Evolutionary conservation across 2,113 vertebrate genomes (phyloP), one percentile per base, ranked within the genome.

Genomic region (Fulica atra): DNA sequence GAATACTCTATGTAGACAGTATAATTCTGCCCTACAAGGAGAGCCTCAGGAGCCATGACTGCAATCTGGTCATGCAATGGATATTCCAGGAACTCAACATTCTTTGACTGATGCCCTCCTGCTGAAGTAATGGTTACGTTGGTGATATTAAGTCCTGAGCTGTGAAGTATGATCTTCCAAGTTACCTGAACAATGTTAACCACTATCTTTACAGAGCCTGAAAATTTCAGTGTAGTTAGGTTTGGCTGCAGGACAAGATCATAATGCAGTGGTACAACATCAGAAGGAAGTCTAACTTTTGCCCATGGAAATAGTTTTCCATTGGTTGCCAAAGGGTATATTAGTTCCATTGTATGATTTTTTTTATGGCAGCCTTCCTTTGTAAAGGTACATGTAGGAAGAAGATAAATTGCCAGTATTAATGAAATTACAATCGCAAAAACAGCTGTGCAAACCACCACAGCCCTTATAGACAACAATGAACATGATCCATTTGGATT

Each of bases 371-470:
- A 99, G 66, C 99, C 99, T 84, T 98, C 99, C 98, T 98, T 99
- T 93, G 99, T 99, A 98, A 99, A 99, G 63, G 98, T 99, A 97
- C 99, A 99, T 88, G 98, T 98, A 70, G 99, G 99, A 92, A 99
- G 95, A 95, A 99, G 97, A 97, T 99, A 99, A 88, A 99, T 97
- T 24, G 98, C 97, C 98, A 99, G 98, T 86, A 98, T 97, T 89
- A 99, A 93, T 31, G 99, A 99, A 68, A 98, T 93, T 29, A 98
- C 98, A 93, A 99, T 96, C 77, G 99, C 95, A 77, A 99, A 96
- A 79, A 99, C 89, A 70, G 98, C 97, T 89, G 98, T 98, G 96
- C 99, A 99, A 48, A 98, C 97, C 51, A 98, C 97, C 88, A 98
- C 66, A 77, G 98, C 98, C 86, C 98, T 98, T 6, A 84, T 93